A percentile compares a stretch with the other conserved stretches of the same genome.
Conservation (phyloP, 1,140 invertebrate genomes). For the Euura lappo region DNA sequence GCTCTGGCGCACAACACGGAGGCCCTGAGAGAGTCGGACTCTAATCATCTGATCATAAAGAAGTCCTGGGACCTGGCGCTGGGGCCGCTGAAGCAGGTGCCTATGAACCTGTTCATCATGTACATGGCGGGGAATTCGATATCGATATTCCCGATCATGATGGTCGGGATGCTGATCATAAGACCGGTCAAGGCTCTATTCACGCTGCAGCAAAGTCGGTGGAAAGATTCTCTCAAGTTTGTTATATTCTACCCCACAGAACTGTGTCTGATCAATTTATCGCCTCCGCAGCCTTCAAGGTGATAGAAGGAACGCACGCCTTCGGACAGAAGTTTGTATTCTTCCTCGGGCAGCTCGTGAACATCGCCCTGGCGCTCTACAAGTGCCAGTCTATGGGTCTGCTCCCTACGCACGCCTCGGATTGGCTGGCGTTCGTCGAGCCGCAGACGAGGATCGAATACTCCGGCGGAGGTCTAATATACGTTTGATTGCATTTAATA, state of each 20-base stretch:
- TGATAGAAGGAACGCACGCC: slow-evolving; percentile 93
- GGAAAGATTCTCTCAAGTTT: background rate
- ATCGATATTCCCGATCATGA: slow-evolving; percentile 99
- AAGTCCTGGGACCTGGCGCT: slow-evolving; percentile 98
- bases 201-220: slow-evolving; percentile 80
- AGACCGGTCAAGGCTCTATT: slow-evolving; percentile 95
- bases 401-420: slow-evolving; percentile 95
- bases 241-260: background rate
- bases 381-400: slow-evolving; percentile 99
- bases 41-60: slow-evolving; percentile 87
- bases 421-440: slow-evolving; percentile 98
- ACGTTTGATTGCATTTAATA: slow-evolving; percentile 59
- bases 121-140: slow-evolving; percentile 99
- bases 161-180: slow-evolving; percentile 99
- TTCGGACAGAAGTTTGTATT: slow-evolving; percentile 93
- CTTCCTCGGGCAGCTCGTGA: slow-evolving; percentile 92
- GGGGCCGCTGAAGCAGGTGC: slow-evolving; percentile 93
- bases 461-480: slow-evolving; percentile 82
- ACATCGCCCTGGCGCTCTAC: slow-evolving; percentile 92
- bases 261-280: slow-evolving; percentile 19
- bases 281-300: slow-evolving; percentile 80
- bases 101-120: slow-evolving; percentile 99
- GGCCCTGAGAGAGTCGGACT: slow-evolving; percentile 76
- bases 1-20: slow-evolving; percentile 76
- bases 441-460: slow-evolving; percentile 87